A percentile compares a stretch with the other conserved stretches of the same genome.
Evolutionary conservation across 2,113 vertebrate genomes (phyloP).

Genomic region (Empidonax alnorum): DNA sequence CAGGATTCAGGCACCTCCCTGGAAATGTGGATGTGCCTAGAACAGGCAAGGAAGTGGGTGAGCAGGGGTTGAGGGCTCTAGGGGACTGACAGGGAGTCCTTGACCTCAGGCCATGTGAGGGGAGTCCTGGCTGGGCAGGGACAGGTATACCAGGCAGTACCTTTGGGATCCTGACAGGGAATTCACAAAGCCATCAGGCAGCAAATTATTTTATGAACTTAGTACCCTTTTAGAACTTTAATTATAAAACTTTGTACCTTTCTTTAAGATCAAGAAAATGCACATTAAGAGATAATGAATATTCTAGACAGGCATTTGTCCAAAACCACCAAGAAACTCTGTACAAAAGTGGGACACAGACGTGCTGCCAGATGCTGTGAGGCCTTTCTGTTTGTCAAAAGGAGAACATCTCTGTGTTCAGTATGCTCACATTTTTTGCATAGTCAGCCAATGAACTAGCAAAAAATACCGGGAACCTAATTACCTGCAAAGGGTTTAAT

Average conservation of each 20-base stretch:
- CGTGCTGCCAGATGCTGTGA: background rate
- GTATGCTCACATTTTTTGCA: background rate
- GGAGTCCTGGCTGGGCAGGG: background rate
- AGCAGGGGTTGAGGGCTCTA: background rate
- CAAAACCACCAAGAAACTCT: background rate
- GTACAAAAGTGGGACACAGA: background rate
- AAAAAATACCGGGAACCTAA: background rate
- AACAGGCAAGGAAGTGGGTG: fast-evolving
- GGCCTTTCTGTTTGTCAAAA: background rate
- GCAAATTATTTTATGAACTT: background rate
- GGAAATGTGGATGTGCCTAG: background rate
- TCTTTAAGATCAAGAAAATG: background rate
- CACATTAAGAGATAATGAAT: background rate
- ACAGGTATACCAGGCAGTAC: background rate
- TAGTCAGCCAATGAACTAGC: background rate
- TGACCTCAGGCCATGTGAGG: background rate
- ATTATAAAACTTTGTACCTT: background rate
- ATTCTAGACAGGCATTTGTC: background rate
- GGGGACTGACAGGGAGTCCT: too few relatives aligned
- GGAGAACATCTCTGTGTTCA: background rate
- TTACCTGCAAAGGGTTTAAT: background rate
- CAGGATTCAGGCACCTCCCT: background rate
- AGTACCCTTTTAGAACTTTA: background rate
- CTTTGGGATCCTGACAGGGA: background rate
- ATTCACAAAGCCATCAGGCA: background rate